These are phyloP conservation scores for Leptodirus hochenwartii DNA, from an alignment of 2,888 invertebrate genomes.

Conservation along the genomic window DNA sequence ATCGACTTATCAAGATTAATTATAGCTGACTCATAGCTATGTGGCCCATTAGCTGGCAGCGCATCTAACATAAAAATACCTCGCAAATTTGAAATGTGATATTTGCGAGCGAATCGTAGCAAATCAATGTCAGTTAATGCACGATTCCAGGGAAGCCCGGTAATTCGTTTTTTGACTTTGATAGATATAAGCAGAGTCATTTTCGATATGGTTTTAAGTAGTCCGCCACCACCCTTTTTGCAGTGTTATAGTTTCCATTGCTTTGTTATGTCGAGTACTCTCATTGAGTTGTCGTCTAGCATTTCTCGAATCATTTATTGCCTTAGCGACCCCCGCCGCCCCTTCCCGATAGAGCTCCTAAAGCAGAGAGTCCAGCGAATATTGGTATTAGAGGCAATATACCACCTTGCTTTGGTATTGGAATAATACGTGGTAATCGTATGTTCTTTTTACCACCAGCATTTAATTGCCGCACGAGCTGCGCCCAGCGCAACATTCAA, in stretches of 20 bases:
- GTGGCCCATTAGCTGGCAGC: conserved; percentile 17
- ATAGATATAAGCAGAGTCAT: conserved; percentile 13
- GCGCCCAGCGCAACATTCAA: no score
- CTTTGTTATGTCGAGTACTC: conserved; percentile 20
- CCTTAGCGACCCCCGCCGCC: conserved; percentile 20
- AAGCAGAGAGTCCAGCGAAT: conserved; percentile 21
- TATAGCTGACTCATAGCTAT: conserved; percentile 16
- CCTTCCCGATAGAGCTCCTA: conserved; percentile 21
- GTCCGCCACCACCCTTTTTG: conserved; percentile 17
- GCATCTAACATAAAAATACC: conserved; percentile 22
- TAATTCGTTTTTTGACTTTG: conserved; percentile 14
- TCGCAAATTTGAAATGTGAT: conserved; percentile 17
- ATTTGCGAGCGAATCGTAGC: conserved; percentile 15
- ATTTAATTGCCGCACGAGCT: conserved; percentile 6
- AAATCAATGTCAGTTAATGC: conserved; percentile 18
- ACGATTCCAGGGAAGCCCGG: conserved; percentile 15
- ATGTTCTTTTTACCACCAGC: conserved; percentile 7
- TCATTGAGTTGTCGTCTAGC: conserved; percentile 19
- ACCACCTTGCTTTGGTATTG: conserved; percentile 20
- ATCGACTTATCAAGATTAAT: conserved; percentile 15
- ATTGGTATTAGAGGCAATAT: conserved; percentile 19
- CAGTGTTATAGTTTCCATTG: conserved; percentile 22
- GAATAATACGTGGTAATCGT: no score
- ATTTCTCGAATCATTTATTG: conserved; percentile 18
- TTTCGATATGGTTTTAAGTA: conserved; percentile 17